Base-by-base conservation (phyloP, 53 echinoderm and acorn worm genomes). In the Stichopus horrens region DNA sequence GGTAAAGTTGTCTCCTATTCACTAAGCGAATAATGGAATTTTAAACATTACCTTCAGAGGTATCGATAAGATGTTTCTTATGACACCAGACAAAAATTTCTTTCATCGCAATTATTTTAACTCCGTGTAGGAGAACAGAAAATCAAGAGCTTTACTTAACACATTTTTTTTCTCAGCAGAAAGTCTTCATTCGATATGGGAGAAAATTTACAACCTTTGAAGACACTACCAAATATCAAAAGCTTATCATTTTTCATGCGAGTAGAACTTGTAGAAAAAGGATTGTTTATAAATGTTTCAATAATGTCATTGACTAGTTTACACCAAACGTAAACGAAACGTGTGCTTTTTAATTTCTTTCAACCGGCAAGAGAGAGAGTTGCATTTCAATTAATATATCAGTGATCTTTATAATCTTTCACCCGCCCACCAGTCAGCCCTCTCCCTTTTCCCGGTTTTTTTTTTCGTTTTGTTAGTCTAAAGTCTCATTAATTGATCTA, bases 241-340 rank as follows among this genome's bases (percentile, higher is more conserved):
- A 18, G 7, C 71, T 71, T 71, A 71, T 71, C 71, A 71, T 71
- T 71, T 71, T 71, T 71, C 71, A 71, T 16, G 71, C 18, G 18
- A 71, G 14, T 71, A 16, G 37, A 71, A 18, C 19, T 71, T 71
- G 16, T 63, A 18, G 71, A 20, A 71, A 18, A 20, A 71, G n/a
- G 71, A 16, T 71, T 71, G 71, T 71, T 71, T 71, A 71, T 71
- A 71, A 18, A 71, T 71, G 71, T 71, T 71, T 71, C 71, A 71
- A n/a, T 71, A 71, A 71, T 71, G 71, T 71, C 71, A 71, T 71
- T 7, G 71, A 7, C n/a, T 71, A 18, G 71, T 71, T 71, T 71
- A 71, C 71, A 71, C 18, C 19, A 13, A 20, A 71, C 18, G 71
- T 71, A 71, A 71, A 71, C 71, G 71, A 71, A 37, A 71, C 71